Evolutionary conservation across 2,797 vertebrate genomes (phyloP), one percentile per base, ranked within the genome.

Genomic region (Propithecus perrieri): DNA sequence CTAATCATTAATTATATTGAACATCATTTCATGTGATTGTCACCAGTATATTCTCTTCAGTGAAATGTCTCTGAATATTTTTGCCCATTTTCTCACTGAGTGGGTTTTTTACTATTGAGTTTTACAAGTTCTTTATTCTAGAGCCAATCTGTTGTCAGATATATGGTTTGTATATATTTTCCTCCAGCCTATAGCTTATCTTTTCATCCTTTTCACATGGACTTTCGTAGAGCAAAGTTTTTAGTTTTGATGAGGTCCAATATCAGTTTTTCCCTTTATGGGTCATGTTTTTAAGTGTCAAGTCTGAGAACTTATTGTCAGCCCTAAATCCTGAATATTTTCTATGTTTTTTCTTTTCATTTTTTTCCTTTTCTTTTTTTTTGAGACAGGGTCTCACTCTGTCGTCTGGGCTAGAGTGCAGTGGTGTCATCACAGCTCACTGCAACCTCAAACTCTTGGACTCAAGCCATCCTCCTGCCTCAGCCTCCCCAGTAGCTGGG

Each of bases 121-220:
- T 92, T 80, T 59, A n/a, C 33, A 30, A 65, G n/a, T 72, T 91
- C 12, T 92, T 94, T 74, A 50, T 67, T 81, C n/a, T 92, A 46
- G n/a, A 81, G 86, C 67, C 7, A 81, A 17, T 93, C n/a, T n/a
- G 74, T 89, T 41, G 5, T 80, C 48, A 43, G 38, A 80, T 72
- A 15, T 20, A 81, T 86, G 24, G n/a, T 90, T 65, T 86, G 53
- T 48, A 81, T 20, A 65, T 76, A 22, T 78, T 83, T 83, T 89
- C 18, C 72, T 33, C 65, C n/a, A 61, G 3, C 35, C 17, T 74
- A 10, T 81, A 80, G 35, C 28, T 78, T 78, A 18, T 67, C 5
- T 61, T 89, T 85, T 75, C 61, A 81, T 57, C 11, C 1, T 92
- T 43, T 89, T 53, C 38, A 75, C 7, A 15, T 43, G 43, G 22